Percentiles rank a stretch among this genome's conserved stretches.
phyloP scores from a whole-genome alignment of 2,888 invertebrate species.

The Athalia circularis region DNA sequence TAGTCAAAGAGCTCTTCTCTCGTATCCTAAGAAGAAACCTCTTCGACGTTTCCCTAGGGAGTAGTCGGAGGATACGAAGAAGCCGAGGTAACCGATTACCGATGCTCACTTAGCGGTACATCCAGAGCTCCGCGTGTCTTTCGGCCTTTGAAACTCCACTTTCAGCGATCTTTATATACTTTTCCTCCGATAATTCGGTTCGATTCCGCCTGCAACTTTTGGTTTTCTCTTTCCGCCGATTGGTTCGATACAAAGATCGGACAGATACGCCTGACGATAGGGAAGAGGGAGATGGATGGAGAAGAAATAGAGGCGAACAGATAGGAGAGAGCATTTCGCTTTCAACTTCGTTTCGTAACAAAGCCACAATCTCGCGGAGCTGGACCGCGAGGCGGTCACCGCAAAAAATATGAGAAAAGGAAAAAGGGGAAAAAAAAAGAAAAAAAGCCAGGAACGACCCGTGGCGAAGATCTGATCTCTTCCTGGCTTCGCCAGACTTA shows the following conservation, averaged over 20 bases:
- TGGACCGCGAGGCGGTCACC: conserved; percentile 58
- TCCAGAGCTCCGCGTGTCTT: conserved; percentile 12
- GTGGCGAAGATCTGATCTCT: conserved; percentile 33
- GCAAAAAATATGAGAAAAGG: conserved; percentile 30
- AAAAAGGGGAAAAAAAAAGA: conserved; percentile 44
- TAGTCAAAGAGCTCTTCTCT: neutral
- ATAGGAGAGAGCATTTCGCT: conserved; percentile 60
- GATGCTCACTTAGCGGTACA: conserved; percentile 40
- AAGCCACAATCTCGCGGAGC: conserved; percentile 61
- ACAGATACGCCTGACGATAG: conserved; percentile 3
- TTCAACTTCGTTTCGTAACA: conserved; percentile 67
- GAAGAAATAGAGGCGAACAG: conserved; percentile 7
- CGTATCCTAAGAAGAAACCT: neutral
- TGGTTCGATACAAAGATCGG: neutral
- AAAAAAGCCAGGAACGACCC: conserved; percentile 40
- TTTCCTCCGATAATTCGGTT: neutral
- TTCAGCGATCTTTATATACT: conserved; percentile 34
- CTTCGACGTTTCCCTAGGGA: neutral
- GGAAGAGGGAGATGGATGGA: neutral
- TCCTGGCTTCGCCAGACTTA: conserved; percentile 30
- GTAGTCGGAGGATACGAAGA: conserved; percentile 18
- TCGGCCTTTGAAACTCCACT: conserved; percentile 18
- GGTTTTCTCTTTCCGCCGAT: neutral
- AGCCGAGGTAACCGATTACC: conserved; percentile 42
- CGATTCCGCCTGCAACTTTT: neutral